A percentile compares a stretch with the other conserved stretches of the same genome.
Conservation (phyloP, 2,113 vertebrate species). For the Silurus meridionalis region DNA sequence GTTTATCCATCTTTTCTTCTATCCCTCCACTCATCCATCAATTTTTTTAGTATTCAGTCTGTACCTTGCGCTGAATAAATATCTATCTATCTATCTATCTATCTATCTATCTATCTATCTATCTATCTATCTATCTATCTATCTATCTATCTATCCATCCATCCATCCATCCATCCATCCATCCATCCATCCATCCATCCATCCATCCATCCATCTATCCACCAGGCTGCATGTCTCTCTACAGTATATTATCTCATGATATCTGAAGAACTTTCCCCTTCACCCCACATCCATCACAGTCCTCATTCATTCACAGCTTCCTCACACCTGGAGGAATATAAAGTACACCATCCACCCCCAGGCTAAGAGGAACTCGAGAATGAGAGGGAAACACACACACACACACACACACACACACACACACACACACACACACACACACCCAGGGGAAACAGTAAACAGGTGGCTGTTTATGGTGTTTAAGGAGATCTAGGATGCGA, state of each 20-base stretch:
- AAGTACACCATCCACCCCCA: neutral
- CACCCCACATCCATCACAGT: neutral
- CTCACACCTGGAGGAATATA: neutral
- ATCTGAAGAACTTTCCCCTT: too few relatives aligned
- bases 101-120: neutral
- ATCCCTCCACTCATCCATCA: too few relatives aligned
- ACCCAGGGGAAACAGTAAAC: neutral
- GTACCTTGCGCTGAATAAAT: too few relatives aligned
- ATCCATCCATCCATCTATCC: too few relatives aligned
- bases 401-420: neutral
- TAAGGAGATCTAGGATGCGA: neutral
- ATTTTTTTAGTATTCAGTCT: too few relatives aligned
- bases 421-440: neutral
- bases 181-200: neutral
- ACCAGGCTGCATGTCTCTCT: too few relatives aligned
- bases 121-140: neutral
- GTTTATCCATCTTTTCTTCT: too few relatives aligned
- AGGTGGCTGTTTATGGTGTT: neutral
- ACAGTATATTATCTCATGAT: too few relatives aligned
- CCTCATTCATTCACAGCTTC: too few relatives aligned
- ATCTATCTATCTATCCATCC: neutral
- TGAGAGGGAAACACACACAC: neutral
- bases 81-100: neutral
- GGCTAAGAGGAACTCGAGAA: neutral
- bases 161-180: neutral